phyloP scores from a whole-genome alignment of 2,113 vertebrate genomes.

The Hemichromis elongatus region DNA sequence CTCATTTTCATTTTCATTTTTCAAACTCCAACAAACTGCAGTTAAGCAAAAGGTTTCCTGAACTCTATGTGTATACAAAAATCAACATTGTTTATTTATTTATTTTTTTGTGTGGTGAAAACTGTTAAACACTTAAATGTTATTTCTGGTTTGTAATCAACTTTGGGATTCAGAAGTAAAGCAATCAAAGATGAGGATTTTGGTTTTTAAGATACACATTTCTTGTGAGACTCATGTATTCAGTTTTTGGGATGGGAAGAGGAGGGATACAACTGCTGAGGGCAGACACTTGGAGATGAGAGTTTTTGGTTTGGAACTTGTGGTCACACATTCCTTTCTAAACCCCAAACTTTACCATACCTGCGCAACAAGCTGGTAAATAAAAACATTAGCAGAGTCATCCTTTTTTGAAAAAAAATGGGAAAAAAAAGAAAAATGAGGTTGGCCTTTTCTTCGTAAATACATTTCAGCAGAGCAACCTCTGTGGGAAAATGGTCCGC shows the following conservation, averaged over 20 bases:
- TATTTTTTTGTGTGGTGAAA: neutral
- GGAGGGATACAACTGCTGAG: neutral
- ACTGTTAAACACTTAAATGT: neutral
- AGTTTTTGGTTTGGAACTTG: neutral
- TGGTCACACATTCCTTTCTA: neutral
- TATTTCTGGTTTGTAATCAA: neutral
- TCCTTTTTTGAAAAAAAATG: neutral
- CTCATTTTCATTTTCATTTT: neutral
- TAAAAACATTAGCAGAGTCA: neutral
- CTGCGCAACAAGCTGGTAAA: neutral
- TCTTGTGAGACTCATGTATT: neutral
- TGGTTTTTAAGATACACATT: neutral
- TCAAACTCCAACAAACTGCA: neutral
- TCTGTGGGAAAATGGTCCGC: slow-evolving; percentile 12
- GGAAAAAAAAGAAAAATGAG: neutral
- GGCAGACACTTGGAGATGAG: neutral
- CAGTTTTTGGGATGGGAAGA: neutral
- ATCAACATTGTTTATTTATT: neutral
- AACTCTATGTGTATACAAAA: neutral
- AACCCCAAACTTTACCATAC: neutral
- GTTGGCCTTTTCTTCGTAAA: neutral
- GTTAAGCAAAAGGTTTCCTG: neutral
- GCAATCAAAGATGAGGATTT: neutral
- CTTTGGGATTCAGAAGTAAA: neutral
- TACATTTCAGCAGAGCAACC: neutral